A percentile compares a stretch with the other conserved stretches of the same genome.
Conservation (phyloP, 2,888 invertebrate species). For the Mythimna vitellina region DNA sequence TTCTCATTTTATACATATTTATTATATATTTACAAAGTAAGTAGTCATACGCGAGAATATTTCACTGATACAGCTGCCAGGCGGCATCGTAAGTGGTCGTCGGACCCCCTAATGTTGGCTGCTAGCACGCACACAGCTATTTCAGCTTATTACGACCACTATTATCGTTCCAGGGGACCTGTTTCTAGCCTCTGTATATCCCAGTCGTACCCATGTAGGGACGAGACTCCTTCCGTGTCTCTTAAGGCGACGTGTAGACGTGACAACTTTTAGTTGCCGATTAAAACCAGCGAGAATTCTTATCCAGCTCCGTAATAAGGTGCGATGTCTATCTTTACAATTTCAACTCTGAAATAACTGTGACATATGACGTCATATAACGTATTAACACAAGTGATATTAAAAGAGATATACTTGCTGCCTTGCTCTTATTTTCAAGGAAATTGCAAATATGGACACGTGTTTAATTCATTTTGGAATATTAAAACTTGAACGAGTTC, state of each 20-base stretch:
- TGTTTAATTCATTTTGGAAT: constrained; percentile 12
- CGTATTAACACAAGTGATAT: background rate
- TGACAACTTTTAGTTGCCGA: constrained; percentile 47
- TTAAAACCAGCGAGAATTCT: constrained; percentile 34
- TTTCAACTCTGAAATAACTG: constrained; percentile 8
- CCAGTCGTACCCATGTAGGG: constrained; percentile 64
- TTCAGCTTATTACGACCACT: constrained; percentile 64
- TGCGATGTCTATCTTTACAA: constrained; percentile 21
- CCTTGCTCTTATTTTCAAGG: constrained; percentile 20
- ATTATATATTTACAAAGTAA: constrained; percentile 3
- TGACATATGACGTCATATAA: constrained; percentile 19
- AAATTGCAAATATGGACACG: constrained; percentile 9
- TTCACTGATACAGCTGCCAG: constrained; percentile 13
- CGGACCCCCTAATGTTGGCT: constrained; percentile 58
- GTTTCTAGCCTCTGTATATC: constrained; percentile 56
- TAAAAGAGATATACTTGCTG: background rate
- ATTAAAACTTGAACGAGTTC: background rate
- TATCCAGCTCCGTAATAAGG: constrained; percentile 18
- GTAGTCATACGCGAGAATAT: constrained; percentile 29
- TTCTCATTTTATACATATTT: too few relatives aligned
- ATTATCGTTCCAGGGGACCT: constrained; percentile 66
- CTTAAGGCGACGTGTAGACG: constrained; percentile 56
- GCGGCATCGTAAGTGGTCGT: constrained; percentile 34
- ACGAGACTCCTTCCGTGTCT: constrained; percentile 65
- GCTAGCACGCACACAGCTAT: constrained; percentile 59